Percentiles rank a stretch among this genome's conserved stretches.
These are phyloP conservation scores for Mimumesa dahlbomi DNA, from an alignment of 2,888 invertebrate species.

Conservation along the genomic window DNA sequence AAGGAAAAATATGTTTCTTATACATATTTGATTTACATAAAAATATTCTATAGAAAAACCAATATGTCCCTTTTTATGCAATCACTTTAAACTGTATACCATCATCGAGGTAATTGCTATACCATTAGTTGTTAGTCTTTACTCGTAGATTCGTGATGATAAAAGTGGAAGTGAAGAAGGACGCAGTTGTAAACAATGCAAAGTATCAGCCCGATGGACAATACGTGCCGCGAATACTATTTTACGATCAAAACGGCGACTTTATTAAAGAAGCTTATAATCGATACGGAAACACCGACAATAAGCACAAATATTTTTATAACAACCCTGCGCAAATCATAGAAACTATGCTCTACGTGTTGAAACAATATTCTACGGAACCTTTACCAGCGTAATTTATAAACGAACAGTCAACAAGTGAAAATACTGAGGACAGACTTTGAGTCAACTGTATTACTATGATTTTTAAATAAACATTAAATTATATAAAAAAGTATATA, in stretches of 20 bases:
- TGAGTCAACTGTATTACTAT: too few relatives aligned
- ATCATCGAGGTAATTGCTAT: neutral
- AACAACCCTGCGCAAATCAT: conserved; percentile 81
- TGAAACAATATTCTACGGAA: conserved; percentile 40
- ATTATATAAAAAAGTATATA: too few relatives aligned
- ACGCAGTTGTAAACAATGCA: conserved; percentile 82
- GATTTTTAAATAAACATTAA: too few relatives aligned
- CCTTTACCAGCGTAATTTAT: too few relatives aligned
- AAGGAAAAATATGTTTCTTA: neutral
- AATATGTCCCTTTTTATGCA: neutral
- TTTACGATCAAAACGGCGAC: conserved; percentile 83
- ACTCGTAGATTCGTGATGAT: conserved; percentile 86
- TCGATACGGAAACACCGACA: conserved; percentile 82
- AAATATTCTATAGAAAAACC: too few relatives aligned
- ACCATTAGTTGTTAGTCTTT: too few relatives aligned
- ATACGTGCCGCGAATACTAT: conserved; percentile 86
- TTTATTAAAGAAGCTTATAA: conserved; percentile 83
- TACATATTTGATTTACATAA: too few relatives aligned
- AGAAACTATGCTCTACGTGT: conserved; percentile 81
- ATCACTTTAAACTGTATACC: neutral
- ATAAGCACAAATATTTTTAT: conserved; percentile 83
- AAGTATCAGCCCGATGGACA: conserved; percentile 84
- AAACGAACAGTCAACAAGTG: too few relatives aligned
- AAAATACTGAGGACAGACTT: too few relatives aligned
- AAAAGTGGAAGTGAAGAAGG: conserved; percentile 82